phyloP scores from a whole-genome alignment of 2,797 vertebrate species.

The Oryzias dopingdopingensis region DNA sequence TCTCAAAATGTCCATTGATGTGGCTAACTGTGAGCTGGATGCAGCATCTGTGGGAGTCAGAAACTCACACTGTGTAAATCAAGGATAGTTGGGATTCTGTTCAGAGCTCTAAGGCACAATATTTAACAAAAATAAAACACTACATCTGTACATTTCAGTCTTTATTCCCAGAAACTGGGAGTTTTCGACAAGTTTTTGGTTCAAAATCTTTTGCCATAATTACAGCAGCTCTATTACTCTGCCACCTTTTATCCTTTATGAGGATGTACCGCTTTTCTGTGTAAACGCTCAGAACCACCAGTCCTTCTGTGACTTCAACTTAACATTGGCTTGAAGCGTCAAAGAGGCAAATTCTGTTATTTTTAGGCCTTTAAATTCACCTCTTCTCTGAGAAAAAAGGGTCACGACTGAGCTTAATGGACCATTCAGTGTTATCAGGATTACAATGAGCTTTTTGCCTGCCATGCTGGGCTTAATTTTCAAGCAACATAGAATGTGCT shows the following conservation, averaged over 20 bases:
- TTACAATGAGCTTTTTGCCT: slow-evolving; percentile 73
- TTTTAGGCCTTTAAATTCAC: slow-evolving; percentile 70
- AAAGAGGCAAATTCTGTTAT: slow-evolving; percentile 64
- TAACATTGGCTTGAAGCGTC: slow-evolving; percentile 42
- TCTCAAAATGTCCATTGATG: slow-evolving; percentile 53
- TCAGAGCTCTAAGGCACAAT: slow-evolving; percentile 20
- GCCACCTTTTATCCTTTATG: slow-evolving; percentile 1
- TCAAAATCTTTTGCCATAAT: no score
- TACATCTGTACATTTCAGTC: no score
- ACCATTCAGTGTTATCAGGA: slow-evolving; percentile 73
- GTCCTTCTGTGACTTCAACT: slow-evolving; percentile 42
- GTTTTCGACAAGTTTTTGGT: no score
- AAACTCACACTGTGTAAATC: slow-evolving; percentile 23
- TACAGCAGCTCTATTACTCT: neutral
- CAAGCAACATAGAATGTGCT: slow-evolving; percentile 60
- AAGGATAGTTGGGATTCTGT: slow-evolving; percentile 21
- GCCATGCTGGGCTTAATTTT: slow-evolving; percentile 61
- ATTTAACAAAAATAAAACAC: slow-evolving; percentile 12
- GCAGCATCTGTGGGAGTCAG: slow-evolving; percentile 9
- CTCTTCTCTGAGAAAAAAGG: slow-evolving; percentile 63
- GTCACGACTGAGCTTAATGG: slow-evolving; percentile 73
- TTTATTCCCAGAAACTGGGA: neutral
- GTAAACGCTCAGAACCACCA: slow-evolving; percentile 28
- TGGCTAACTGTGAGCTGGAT: slow-evolving; percentile 35
- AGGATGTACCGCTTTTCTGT: neutral